These are phyloP conservation scores for Engystomops pustulosus DNA, from an alignment of 2,113 vertebrate species.

Conservation along the genomic window DNA sequence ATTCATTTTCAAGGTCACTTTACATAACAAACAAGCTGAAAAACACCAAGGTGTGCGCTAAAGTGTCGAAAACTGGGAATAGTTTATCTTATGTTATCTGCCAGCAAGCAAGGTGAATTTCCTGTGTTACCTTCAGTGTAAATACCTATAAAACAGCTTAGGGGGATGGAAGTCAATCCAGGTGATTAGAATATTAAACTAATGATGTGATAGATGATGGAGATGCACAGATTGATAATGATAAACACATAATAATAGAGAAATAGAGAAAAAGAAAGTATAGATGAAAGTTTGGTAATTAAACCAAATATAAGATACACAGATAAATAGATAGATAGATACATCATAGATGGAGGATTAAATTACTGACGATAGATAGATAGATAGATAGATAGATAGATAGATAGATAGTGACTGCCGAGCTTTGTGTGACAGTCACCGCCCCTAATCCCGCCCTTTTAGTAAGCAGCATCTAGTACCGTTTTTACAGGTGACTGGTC, in stretches of 20 bases:
- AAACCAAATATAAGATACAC: too few species aligned
- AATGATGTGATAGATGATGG: background rate
- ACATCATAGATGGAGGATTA: background rate
- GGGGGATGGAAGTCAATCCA: background rate
- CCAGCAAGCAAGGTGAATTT: slow-evolving; percentile 19
- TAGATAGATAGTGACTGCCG: background rate
- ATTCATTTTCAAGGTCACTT: slow-evolving; percentile 58
- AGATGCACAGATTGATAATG: background rate
- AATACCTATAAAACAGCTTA: background rate
- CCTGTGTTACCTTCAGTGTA: background rate
- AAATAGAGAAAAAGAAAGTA: background rate
- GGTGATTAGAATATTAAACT: background rate
- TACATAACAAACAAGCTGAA: slow-evolving; percentile 44
- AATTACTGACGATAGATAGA: background rate
- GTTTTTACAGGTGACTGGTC: too few species aligned
- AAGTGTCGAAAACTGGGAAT: slow-evolving; percentile 46
- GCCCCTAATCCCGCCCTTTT: too few species aligned
- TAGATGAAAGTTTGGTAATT: too few species aligned
- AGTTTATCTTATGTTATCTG: slow-evolving; percentile 44
- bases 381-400: background rate
- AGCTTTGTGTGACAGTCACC: too few species aligned
- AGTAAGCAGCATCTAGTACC: too few species aligned
- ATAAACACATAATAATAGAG: background rate
- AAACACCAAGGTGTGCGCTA: slow-evolving; percentile 23
- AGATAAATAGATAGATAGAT: slow-evolving; percentile 7